Evolutionary conservation across 2,797 vertebrate species (phyloP).

Genomic region (Hydrocynus forskahlii): DNA sequence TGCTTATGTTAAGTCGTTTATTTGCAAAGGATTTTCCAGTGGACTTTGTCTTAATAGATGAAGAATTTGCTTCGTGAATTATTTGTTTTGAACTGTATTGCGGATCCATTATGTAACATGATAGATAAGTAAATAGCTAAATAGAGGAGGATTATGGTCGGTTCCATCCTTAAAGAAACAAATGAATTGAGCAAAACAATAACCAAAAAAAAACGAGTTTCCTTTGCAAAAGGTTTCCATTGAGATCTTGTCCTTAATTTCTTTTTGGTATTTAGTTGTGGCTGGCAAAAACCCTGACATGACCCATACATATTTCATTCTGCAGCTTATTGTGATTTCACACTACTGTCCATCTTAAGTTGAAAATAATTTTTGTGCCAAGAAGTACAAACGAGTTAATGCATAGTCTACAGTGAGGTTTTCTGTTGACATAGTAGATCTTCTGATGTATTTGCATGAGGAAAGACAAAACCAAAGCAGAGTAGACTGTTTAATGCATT

Average conservation of each 20-base stretch:
- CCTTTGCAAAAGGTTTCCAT: conserved; percentile 54
- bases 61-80: conserved; percentile 43
- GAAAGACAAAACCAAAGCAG: background rate
- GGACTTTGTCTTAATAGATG: conserved; percentile 49
- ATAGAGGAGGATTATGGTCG: conserved; percentile 56
- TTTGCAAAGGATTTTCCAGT: conserved; percentile 73
- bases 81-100: conserved; percentile 66
- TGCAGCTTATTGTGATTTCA: background rate
- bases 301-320: background rate
- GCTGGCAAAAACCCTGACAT: too few relatives aligned
- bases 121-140: conserved; percentile 50
- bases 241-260: conserved; percentile 36
- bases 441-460: background rate
- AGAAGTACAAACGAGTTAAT: too few relatives aligned
- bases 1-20: conserved; percentile 72
- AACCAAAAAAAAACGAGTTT: conserved; percentile 59
- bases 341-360: background rate
- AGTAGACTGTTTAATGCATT: background rate
- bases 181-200: conserved; percentile 53
- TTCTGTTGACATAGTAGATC: too few relatives aligned
- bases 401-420: too few relatives aligned
- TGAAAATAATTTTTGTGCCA: too few relatives aligned
- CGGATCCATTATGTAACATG: conserved; percentile 52
- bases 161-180: conserved; percentile 74
- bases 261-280: background rate